phyloP scores from a whole-genome alignment of 2,113 vertebrate species.

The Podarcis raffonei region DNA sequence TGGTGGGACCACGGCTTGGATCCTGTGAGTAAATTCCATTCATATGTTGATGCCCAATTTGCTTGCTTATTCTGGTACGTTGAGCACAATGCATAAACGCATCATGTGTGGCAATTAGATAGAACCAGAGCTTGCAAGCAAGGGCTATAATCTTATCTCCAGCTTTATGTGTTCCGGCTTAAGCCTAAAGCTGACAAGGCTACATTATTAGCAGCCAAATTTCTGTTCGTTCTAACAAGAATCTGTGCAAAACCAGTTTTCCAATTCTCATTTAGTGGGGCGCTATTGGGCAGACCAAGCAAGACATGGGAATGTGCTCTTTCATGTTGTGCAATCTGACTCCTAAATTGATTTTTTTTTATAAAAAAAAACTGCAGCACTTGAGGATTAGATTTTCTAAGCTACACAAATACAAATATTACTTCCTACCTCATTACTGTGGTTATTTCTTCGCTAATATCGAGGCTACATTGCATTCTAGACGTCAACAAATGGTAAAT shows the following conservation, averaged over 20 bases:
- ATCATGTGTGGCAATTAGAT: conserved; percentile 6
- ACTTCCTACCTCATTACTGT: background rate
- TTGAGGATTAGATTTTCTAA: background rate
- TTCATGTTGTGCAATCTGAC: conserved; percentile 18
- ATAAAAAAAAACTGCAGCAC: background rate
- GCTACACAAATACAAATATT: background rate
- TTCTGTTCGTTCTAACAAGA: background rate
- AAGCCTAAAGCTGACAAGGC: background rate
- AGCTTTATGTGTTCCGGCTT: background rate
- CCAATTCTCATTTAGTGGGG: background rate
- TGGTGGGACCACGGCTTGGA: conserved; percentile 4
- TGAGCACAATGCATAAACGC: background rate
- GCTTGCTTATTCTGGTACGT: background rate
- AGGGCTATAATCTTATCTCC: background rate
- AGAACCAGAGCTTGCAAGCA: background rate
- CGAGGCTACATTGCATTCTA: background rate
- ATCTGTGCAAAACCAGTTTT: background rate
- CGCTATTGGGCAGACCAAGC: no score
- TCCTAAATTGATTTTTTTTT: background rate
- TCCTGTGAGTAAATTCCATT: background rate
- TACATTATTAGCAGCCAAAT: background rate
- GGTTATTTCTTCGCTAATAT: background rate
- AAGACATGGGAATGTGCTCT: background rate
- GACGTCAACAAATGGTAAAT: background rate
- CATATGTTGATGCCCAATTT: conserved; percentile 14